phyloP scores from a whole-genome alignment of 2,113 vertebrate species.

The Beaufortia kweichowensis region DNA sequence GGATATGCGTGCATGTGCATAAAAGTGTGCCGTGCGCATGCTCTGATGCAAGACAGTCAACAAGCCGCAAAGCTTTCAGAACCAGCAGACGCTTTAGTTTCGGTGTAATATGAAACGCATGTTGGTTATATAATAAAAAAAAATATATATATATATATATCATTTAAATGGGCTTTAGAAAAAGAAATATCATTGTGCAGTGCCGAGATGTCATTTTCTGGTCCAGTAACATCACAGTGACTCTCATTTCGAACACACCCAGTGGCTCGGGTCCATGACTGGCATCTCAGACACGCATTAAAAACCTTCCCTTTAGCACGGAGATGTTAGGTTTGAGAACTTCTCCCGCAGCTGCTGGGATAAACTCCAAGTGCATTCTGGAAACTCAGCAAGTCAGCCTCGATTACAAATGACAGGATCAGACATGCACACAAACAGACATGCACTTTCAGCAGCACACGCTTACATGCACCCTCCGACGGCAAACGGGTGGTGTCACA shows the following conservation, averaged over 20 bases:
- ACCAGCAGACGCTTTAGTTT: too few species aligned
- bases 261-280: conserved; percentile 53
- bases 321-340: conserved; percentile 52
- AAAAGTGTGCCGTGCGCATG: too few species aligned
- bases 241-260: conserved; percentile 57
- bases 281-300: conserved; percentile 57
- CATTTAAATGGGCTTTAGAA: too few species aligned
- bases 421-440: conserved; percentile 10
- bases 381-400: conserved; percentile 66
- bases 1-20: too few species aligned
- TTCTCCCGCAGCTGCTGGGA: conserved; percentile 59
- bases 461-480: conserved; percentile 40
- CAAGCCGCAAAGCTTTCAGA: too few species aligned
- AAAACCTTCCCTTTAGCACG: conserved; percentile 53
- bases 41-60: too few species aligned
- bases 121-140: too few species aligned
- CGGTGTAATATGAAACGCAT: too few species aligned
- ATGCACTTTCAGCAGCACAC: background rate
- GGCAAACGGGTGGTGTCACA: conserved; percentile 67
- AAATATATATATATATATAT: too few species aligned
- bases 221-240: conserved; percentile 38
- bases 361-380: conserved; percentile 48
- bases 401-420: conserved; percentile 64
- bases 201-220: conserved; percentile 31
- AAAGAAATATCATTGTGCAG: conserved; percentile 13